phyloP scores from a whole-genome alignment of 2,888 invertebrate species.

The Ectemnius cavifrons region DNA sequence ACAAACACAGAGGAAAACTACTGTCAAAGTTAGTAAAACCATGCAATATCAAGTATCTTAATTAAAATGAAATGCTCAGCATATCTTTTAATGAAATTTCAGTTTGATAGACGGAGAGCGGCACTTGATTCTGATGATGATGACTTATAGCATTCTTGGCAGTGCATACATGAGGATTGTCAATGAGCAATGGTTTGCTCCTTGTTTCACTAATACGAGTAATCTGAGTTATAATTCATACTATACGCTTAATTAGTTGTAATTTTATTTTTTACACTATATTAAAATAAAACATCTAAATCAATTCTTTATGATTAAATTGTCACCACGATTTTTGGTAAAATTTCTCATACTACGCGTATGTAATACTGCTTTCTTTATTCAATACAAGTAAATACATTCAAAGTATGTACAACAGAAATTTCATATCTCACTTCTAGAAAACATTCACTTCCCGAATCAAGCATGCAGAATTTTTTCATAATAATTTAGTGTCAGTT shows the following conservation, averaged over 20 bases:
- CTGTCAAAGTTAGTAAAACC: conserved; percentile 83
- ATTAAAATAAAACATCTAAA: conserved; percentile 48
- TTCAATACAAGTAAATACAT: conserved; percentile 55
- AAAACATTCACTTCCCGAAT: conserved; percentile 22
- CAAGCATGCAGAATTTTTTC: conserved; percentile 26
- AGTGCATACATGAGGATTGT: background rate
- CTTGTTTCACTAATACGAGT: conserved; percentile 16
- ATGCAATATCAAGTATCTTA: background rate
- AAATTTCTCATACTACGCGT: background rate
- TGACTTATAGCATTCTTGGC: conserved; percentile 65
- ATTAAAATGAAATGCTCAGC: background rate
- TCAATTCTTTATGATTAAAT: conserved; percentile 15
- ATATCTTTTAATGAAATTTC: conserved; percentile 42
- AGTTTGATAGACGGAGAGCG: conserved; percentile 93
- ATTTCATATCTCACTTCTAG: conserved; percentile 19
- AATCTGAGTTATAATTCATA: conserved; percentile 30
- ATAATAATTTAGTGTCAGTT: conserved; percentile 30
- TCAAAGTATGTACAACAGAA: conserved; percentile 32
- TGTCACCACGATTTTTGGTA: background rate
- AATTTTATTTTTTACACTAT: conserved; percentile 52
- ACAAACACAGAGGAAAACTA: conserved; percentile 87
- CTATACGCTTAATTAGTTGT: conserved; percentile 43
- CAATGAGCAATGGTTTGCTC: conserved; percentile 6
- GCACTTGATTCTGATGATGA: conserved; percentile 92
- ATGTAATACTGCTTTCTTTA: conserved; percentile 44